Evolutionary conservation across 2,888 invertebrate genomes (phyloP), one percentile per base, ranked within the genome.

Genomic region (Phorcus lineatus): DNA sequence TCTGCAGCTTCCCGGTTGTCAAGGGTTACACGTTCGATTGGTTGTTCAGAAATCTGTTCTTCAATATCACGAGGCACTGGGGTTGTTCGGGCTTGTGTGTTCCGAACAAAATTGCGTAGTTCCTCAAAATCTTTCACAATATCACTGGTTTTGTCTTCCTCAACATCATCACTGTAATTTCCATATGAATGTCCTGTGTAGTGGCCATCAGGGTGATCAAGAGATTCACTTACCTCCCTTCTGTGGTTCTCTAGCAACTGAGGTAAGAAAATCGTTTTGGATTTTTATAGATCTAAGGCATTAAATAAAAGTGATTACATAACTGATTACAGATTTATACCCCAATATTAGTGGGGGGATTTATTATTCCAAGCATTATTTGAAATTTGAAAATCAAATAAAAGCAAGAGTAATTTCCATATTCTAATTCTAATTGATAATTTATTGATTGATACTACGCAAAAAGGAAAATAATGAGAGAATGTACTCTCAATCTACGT

Each of bases 181-280:
- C 57, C 75, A 24, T 78, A 36, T 62, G 53, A 47, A 13, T 47
- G 47, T 47, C 47, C 47, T 47, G 47, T 47, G 24, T 47, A 74
- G 40, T 47, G 62, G 16, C 74, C 79, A 55, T 79, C 74, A 55
- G 74, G 55, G 19, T 55, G 70, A 57, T 79, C 79, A 19, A 78
- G 47, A 13, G 57, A 52, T 31, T 81, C 74, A 53, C 57, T 80
- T 7, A 82, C 83, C 52, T 85, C 85, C 75, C 85, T 84, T 79
- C 88, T 85, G 74, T 88, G 89, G 62, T 85, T 85, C 81, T 90
- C 89, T 77, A 90, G 80, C 62, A 90, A 82, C 90, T 90, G 83
- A 19, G 81, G 82, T 16, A 75, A 80, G 28, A 79, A 57, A 74
- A 57, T 67, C 40, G 13, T 0, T 17, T 77, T 40, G 36, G 28